phyloP scores from a whole-genome alignment of 2,797 vertebrate genomes.

The Scarus forsteni region DNA sequence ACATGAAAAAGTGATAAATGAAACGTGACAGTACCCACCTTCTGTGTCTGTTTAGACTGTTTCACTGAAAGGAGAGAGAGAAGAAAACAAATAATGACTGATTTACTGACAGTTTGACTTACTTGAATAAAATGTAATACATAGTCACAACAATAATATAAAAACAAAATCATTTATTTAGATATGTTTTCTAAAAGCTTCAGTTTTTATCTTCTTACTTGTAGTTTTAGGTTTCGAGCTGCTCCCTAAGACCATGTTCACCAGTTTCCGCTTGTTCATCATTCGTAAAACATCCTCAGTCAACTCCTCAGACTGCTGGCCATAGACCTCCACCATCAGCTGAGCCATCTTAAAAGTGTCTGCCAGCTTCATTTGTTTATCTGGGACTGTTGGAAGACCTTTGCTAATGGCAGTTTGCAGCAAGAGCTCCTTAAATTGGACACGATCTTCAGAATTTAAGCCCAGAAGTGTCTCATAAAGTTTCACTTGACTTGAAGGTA shows the following conservation, averaged over 20 bases:
- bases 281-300: neutral
- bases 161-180: too few species aligned
- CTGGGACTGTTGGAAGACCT: neutral
- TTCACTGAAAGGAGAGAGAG: neutral
- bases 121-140: too few species aligned
- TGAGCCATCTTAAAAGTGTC: neutral
- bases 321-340: neutral
- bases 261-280: slow-evolving; percentile 1
- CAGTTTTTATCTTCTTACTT: neutral
- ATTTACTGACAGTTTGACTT: too few species aligned
- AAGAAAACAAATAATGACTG: neutral
- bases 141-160: too few species aligned
- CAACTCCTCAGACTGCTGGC: neutral
- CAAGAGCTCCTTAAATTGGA: neutral
- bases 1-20: neutral
- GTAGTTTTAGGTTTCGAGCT: neutral
- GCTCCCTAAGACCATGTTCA: neutral
- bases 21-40: neutral
- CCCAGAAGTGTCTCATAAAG: neutral
- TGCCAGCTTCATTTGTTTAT: neutral
- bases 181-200: neutral
- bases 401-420: neutral
- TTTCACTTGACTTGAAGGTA: too few species aligned
- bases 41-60: neutral
- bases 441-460: rapidly evolving